A percentile compares a stretch with the other conserved stretches of the same genome.
Conservation (phyloP, 1,140 invertebrate genomes). For the Achatina immaculata region DNA sequence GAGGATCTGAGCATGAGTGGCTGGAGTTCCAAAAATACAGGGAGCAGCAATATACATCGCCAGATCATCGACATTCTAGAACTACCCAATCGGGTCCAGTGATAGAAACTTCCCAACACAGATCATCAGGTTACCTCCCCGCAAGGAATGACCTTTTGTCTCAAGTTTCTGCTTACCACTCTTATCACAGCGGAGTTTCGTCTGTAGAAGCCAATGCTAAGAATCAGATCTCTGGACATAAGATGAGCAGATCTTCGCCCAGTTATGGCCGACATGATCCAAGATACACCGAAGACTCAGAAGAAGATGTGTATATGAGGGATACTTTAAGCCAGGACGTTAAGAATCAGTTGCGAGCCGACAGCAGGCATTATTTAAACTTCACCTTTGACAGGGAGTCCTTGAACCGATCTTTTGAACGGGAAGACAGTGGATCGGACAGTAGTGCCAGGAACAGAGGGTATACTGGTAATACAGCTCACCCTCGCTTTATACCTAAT, state of each 20-base stretch:
- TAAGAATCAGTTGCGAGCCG: constrained; percentile 49
- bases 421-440: neutral
- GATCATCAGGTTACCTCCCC: neutral
- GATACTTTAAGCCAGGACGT: constrained; percentile 40
- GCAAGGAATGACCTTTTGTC: no score
- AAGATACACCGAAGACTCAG: constrained; percentile 20
- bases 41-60: neutral
- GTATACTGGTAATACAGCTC: no score
- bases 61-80: neutral
- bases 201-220: neutral
- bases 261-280: neutral
- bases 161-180: neutral
- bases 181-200: neutral
- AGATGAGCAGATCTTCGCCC: neutral
- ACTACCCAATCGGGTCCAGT: neutral
- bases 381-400: constrained; percentile 58
- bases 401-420: constrained; percentile 14
- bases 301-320: neutral
- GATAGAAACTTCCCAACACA: neutral
- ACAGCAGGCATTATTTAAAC: constrained; percentile 56
- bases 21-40: neutral
- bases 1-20: neutral
- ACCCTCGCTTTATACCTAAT: neutral
- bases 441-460: neutral
- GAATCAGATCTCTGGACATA: neutral